Base-by-base conservation (phyloP, 2,113 vertebrate species). In the Vireo altiloquus region DNA sequence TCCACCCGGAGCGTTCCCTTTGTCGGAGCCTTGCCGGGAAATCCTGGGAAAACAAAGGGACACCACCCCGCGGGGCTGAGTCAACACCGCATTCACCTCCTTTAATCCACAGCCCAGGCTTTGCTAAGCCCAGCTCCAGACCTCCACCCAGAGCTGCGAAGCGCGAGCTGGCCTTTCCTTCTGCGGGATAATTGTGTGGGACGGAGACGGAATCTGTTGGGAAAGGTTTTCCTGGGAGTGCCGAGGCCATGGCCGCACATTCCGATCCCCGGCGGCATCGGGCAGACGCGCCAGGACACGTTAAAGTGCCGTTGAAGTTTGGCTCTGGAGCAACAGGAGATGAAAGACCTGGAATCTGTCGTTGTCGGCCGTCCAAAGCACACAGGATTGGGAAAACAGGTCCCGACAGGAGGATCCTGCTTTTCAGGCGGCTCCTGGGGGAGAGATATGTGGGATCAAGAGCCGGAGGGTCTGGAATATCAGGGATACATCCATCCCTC, bases 31-130 rank as follows among this genome's bases (percentile, higher is more conserved):
- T 79, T 85, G 80, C 94, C 76, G 70, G 13, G 30, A 94, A 87
- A 94, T 87, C 65, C 89, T 93, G 77, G 79, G 37, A 96, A 94
- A 96, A 85, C 93, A 97, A 97, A 95, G 75, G 93, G 71, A 53
- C 92, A 85, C 89, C 86, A 37, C 68, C 93, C 93, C 31, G 65
- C 35, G 21, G 95, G 96, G 96, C 96, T 96, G 86, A 96, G 92
- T 96, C 96, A 96, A 97, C 92, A 96, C 31, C 6, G 52, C 90
- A 68, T 92, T 96, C 87, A 50, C 78, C 84, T 91, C 89, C 94
- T 92, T 92, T 89, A 94, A 82, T 95, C 94, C 94, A 78, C 93
- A 75, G 78, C 84, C 77, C 4, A 24, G 91, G 80, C 27, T 95
- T 74, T 90, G 89, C 65, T 49, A 19, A 94, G 47, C 90, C 94